Conservation (phyloP, 1,140 invertebrate genomes). For the silkworm (Bombyx mori) region ASM3026992v2 NC_085128.1:1932501-1933000, state of each 20-base stretch:
- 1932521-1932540: background rate
- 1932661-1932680: no score
- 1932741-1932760: no score
- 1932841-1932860: conserved; percentile 52
- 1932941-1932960: conserved; percentile 11
- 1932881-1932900: conserved; percentile 68
- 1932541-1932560: background rate
- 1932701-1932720: no score
- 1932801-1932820: conserved; percentile 24
- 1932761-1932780: background rate
- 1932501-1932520: conserved; percentile 23
- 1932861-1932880: conserved; percentile 59
- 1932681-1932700: no score
- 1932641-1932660: no score
- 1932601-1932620: background rate
- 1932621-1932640: no score
- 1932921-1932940: conserved; percentile 56
- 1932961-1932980: background rate
- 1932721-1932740: no score
- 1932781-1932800: background rate
- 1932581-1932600: background rate
- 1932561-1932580: background rate
- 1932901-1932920: conserved; percentile 56
- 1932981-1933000: conserved; percentile 1
- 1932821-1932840: conserved; percentile 37